Evolutionary conservation across 1,140 invertebrate genomes (phyloP).

Genomic region (Drosophila dunni): DNA sequence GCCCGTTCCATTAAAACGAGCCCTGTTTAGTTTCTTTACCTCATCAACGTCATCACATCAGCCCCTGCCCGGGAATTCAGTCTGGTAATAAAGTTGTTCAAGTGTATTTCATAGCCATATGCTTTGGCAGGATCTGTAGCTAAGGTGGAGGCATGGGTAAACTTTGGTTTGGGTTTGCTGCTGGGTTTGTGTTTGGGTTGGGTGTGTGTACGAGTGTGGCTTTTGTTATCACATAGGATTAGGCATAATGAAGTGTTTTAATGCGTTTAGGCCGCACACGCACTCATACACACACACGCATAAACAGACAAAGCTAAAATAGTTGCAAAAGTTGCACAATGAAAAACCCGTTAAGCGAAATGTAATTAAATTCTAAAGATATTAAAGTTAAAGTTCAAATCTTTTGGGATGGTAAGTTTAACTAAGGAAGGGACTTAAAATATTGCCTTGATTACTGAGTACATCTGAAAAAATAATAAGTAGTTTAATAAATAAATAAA

Average conservation of each 20-base stretch:
- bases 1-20: slow-evolving; percentile 64
- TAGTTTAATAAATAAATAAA: too few relatives aligned
- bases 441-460: too few relatives aligned
- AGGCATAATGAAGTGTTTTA: slow-evolving; percentile 81
- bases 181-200: slow-evolving; percentile 1
- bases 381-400: background rate
- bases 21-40: slow-evolving; percentile 48
- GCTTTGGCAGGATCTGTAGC: slow-evolving; percentile 29
- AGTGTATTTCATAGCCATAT: slow-evolving; percentile 76
- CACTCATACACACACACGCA: slow-evolving; percentile 36
- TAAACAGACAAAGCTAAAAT: slow-evolving; percentile 18
- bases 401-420: background rate
- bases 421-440: background rate
- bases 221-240: slow-evolving; percentile 82
- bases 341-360: slow-evolving; percentile 35
- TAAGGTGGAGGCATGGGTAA: background rate
- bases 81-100: slow-evolving; percentile 75
- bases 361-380: slow-evolving; percentile 71
- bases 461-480: too few relatives aligned
- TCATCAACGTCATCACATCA: slow-evolving; percentile 9
- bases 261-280: slow-evolving; percentile 75
- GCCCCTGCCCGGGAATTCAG: slow-evolving; percentile 47
- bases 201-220: slow-evolving; percentile 62
- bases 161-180: slow-evolving; percentile 29
- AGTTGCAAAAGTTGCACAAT: slow-evolving; percentile 43